Conservation (phyloP, 2,113 vertebrate genomes). For the Ctenomys sociabilis region DNA sequence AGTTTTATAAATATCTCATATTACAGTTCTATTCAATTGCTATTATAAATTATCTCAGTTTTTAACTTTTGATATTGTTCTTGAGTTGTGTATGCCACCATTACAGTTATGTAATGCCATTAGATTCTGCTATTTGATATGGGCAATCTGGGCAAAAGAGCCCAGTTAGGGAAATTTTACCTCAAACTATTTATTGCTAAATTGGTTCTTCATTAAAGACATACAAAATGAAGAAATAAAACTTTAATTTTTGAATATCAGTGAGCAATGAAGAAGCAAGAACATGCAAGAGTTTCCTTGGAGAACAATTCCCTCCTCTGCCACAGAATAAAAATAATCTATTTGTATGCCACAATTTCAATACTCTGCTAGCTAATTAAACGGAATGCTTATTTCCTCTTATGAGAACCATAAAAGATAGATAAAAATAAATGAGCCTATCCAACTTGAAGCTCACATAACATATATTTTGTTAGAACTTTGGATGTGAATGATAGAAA, state of each 20-base stretch:
- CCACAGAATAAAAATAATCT: conserved; percentile 31
- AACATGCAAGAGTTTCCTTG: neutral
- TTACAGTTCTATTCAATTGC: neutral
- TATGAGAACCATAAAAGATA: conserved; percentile 52
- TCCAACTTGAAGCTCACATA: neutral
- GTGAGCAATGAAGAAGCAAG: neutral
- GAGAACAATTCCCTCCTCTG: conserved; percentile 25
- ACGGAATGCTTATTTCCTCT: conserved; percentile 10
- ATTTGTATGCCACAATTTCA: conserved; percentile 21
- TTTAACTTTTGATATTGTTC: neutral
- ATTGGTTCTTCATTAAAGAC: neutral
- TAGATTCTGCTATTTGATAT: neutral
- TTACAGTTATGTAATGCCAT: neutral
- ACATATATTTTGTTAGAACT: neutral
- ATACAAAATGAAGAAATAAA: neutral
- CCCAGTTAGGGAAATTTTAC: neutral
- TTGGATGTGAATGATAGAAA: neutral
- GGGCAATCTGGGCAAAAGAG: neutral
- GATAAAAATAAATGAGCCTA: conserved; percentile 42
- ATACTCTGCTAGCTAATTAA: conserved; percentile 42
- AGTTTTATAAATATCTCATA: neutral
- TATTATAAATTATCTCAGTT: neutral
- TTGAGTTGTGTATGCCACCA: neutral
- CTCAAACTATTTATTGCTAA: neutral
- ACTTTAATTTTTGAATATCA: conserved; percentile 11